phyloP scores from a whole-genome alignment of 1,140 invertebrate genomes.

The Trichomalopsis sarcophagae region DNA sequence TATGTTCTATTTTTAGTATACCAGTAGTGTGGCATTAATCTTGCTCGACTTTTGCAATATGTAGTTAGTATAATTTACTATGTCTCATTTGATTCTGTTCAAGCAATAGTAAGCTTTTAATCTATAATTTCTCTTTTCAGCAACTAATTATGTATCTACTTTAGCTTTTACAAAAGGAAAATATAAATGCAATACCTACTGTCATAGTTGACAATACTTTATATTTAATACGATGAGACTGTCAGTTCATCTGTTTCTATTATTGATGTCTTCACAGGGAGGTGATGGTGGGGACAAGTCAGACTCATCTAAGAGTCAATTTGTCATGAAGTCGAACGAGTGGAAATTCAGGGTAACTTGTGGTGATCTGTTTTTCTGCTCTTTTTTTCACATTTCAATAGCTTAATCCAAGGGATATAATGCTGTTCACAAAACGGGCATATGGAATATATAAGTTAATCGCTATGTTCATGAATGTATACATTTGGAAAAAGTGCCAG shows the following conservation, averaged over 20 bases:
- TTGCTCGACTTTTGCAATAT: slow-evolving; percentile 43
- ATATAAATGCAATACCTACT: slow-evolving; percentile 28
- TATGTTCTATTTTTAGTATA: slow-evolving; percentile 40
- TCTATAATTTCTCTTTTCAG: slow-evolving; percentile 47
- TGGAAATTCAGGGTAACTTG: slow-evolving; percentile 87
- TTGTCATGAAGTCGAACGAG: slow-evolving; percentile 83
- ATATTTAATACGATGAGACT: slow-evolving; percentile 12
- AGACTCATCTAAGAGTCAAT: slow-evolving; percentile 73
- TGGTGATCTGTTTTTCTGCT: slow-evolving; percentile 66
- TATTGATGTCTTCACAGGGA: slow-evolving; percentile 72
- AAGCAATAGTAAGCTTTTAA: slow-evolving; percentile 22
- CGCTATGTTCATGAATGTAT: slow-evolving; percentile 6
- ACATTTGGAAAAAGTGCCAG: slow-evolving; percentile 18
- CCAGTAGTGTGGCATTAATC: slow-evolving; percentile 28
- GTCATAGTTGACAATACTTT: background rate
- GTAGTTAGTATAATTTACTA: background rate
- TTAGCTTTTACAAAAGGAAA: slow-evolving; percentile 14
- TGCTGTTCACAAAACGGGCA: slow-evolving; percentile 18
- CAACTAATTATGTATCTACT: slow-evolving; percentile 9
- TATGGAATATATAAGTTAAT: slow-evolving; percentile 20
- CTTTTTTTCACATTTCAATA: slow-evolving; percentile 60
- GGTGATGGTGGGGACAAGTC: slow-evolving; percentile 76
- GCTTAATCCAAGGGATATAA: slow-evolving; percentile 52
- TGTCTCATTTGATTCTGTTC: slow-evolving; percentile 17
- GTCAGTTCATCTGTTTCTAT: slow-evolving; percentile 59